A percentile compares a stretch with the other conserved stretches of the same genome.
Conservation (phyloP, 2,888 invertebrate species). For the Lordiphosa fenestrarum region DNA sequence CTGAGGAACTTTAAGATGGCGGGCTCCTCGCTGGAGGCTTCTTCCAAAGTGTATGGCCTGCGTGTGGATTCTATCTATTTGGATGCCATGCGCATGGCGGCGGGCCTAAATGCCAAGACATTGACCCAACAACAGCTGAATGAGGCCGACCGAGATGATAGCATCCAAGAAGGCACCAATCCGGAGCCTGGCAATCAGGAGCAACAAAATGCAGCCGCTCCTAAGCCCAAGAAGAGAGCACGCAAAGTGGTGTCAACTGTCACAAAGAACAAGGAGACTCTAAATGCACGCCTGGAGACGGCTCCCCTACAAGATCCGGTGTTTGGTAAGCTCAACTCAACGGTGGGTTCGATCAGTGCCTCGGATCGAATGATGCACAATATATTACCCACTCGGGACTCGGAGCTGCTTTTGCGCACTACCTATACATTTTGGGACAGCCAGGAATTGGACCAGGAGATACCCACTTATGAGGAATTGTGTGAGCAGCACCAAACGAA, state of each 20-base stretch:
- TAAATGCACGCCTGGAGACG: slow-evolving; percentile 79
- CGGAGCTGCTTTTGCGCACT: slow-evolving; percentile 75
- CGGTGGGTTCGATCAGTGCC: slow-evolving; percentile 83
- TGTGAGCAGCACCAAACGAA: neutral
- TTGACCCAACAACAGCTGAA: slow-evolving; percentile 58
- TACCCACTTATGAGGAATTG: slow-evolving; percentile 49
- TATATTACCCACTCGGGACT: slow-evolving; percentile 82
- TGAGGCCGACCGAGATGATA: slow-evolving; percentile 58
- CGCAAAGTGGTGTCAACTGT: slow-evolving; percentile 75
- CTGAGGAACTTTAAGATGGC: slow-evolving; percentile 89
- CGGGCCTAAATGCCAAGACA: slow-evolving; percentile 81
- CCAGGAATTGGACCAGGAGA: slow-evolving; percentile 25
- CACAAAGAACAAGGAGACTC: slow-evolving; percentile 79
- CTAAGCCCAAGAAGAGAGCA: slow-evolving; percentile 69
- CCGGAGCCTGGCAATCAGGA: slow-evolving; percentile 41
- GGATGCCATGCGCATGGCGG: slow-evolving; percentile 89
- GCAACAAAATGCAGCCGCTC: slow-evolving; percentile 30
- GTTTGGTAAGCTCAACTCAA: slow-evolving; percentile 83
- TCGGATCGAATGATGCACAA: slow-evolving; percentile 84
- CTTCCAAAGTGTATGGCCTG: slow-evolving; percentile 92
- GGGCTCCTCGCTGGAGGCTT: slow-evolving; percentile 92
- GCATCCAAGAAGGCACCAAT: slow-evolving; percentile 43
- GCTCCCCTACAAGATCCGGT: slow-evolving; percentile 82
- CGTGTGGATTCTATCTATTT: slow-evolving; percentile 92
- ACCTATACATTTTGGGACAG: slow-evolving; percentile 75